Base-by-base conservation (phyloP, 37 sponge, comb jelly and placozoan species). In the Geodia barretti region DNA sequence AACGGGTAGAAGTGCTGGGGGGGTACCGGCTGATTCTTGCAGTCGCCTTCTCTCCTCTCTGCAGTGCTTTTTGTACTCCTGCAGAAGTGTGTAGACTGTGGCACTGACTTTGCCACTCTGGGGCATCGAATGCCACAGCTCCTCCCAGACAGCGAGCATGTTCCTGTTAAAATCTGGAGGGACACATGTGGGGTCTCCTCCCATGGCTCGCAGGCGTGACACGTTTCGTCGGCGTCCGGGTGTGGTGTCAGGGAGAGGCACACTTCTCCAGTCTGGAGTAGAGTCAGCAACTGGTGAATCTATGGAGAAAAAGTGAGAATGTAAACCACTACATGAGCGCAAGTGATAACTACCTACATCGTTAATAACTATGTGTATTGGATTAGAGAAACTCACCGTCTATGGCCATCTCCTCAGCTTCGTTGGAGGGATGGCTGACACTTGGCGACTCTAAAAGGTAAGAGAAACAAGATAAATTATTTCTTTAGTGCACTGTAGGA, bases 61-160 rank as follows among this genome's bases (percentile, higher is more conserved):
- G 29, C 83, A 83, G n/a, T n/a, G 75, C 65, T 73, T 65, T 68
- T 75, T 83, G 83, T 83, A 83, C 41, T 30, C 25, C 41, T 71
- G 64, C 4, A 81, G 63, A 11, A 81, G 73, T 39, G 19, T 60
- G 63, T 72, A 61, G 28, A 81, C 83, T 11, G 43, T 83, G 83
- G 20, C 36, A 34, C 83, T 62, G n/a, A 74, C 41, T 11, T 38
- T 74, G n/a, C 83, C 76, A 75, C 68, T 74, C 76, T 66, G 83
- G 68, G 83, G 83, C 83, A 83, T 74, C 17, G 83, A 73, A 4
- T 74, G 66, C 68, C 76, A 83, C 83, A 83, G 59, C 20, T 74
- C 83, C 67, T 83, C 83, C 83, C 83, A 83, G 59, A 83, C 40
- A 7, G 67, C 24, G 24, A 63, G 28, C 83, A 66, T 83, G 66